A percentile compares a stretch with the other conserved stretches of the same genome.
These are phyloP conservation scores for Luperina testacea DNA, from an alignment of 2,888 invertebrate genomes.

Conservation along the genomic window DNA sequence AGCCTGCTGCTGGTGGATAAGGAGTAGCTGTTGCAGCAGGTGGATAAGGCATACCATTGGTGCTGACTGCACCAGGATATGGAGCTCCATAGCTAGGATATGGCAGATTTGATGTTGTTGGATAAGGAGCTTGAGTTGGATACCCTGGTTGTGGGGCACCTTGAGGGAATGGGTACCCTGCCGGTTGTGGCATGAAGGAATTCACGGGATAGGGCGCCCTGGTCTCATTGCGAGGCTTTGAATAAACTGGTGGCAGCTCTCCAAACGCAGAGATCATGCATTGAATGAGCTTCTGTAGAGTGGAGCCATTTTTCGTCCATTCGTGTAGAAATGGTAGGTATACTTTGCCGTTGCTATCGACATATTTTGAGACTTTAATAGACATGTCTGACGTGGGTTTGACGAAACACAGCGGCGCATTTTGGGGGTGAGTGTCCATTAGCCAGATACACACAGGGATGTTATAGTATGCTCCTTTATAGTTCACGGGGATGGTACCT, in stretches of 20 bases:
- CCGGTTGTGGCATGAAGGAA: slow-evolving; percentile 85
- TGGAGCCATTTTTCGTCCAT: slow-evolving; percentile 96
- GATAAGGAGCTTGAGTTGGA: slow-evolving; percentile 83
- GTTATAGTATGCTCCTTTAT: slow-evolving; percentile 97
- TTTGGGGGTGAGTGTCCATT: slow-evolving; percentile 98
- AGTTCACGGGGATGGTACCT: slow-evolving; percentile 98
- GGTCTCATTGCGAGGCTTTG: slow-evolving; percentile 91
- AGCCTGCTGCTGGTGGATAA: slow-evolving; percentile 77
- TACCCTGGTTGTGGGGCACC: slow-evolving; percentile 63
- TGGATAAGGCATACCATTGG: slow-evolving; percentile 77
- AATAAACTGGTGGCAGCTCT: slow-evolving; percentile 98
- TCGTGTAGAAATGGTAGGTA: slow-evolving; percentile 99
- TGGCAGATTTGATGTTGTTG: slow-evolving; percentile 84
- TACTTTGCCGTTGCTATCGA: slow-evolving; percentile 98
- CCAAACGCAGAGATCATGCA: slow-evolving; percentile 98
- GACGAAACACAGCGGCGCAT: slow-evolving; percentile 98
- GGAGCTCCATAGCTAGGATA: slow-evolving; percentile 89
- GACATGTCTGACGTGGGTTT: slow-evolving; percentile 98
- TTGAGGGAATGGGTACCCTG: slow-evolving; percentile 83
- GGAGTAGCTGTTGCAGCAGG: slow-evolving; percentile 75
- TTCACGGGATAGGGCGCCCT: slow-evolving; percentile 91
- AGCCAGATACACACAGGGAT: slow-evolving; percentile 99
- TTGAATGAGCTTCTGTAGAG: slow-evolving; percentile 96
- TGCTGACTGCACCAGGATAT: slow-evolving; percentile 77
- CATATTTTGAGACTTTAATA: slow-evolving; percentile 98